Evolutionary conservation across 1,140 invertebrate species (phyloP), one percentile per base, ranked within the genome.

Genomic region (Cyphomyrmex costatus): DNA sequence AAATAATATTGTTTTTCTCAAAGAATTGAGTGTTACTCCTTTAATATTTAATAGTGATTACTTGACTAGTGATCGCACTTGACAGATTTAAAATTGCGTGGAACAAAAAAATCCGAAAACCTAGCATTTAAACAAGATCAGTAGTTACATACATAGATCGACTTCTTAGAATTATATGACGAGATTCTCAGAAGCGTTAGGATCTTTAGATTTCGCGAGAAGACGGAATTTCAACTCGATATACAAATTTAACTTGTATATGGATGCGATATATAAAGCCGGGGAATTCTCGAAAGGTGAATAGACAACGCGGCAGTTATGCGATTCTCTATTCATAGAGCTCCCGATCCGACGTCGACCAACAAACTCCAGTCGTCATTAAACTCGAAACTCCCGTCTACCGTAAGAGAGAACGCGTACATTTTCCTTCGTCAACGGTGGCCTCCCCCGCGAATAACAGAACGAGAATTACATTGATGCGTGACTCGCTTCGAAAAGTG

Each of bases 341-440:
- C 53, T 61, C 36, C 14, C 68, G 68, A 83, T 83, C 24, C 68
- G 33, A 33, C 53, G 68, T 60, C 79, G 36, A 74, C 79, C 53
- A 73, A 83, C 68, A 83, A 82, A 83, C 68, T 83, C 79, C 42
- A 24, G 42, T 73, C 79, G 79, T 82, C 53, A 83, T 83, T 83
- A 83, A 83, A 83, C 79, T 83, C 53, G 68, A 49, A 61, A 60
- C 79, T 83, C 24, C 24, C 65, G 33, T 71, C 24, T 74, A 60
- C 4, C 19, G 12, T 21, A 14, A 53, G 12, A 46, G 30, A 60
- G 77, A 73, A 71, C 24, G 49, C 14, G 51, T n/a, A 21, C 24
- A 58, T 83, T 83, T 73, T 83, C 77, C 46, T 53, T 79, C 46
- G 46, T 24, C 36, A 10, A 19, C 16, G n/a, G 6, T 10, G 27